Percentiles rank a stretch among this genome's conserved stretches.
Conservation (phyloP, 2,888 invertebrate species). For the Eustalomyia histrio region DNA sequence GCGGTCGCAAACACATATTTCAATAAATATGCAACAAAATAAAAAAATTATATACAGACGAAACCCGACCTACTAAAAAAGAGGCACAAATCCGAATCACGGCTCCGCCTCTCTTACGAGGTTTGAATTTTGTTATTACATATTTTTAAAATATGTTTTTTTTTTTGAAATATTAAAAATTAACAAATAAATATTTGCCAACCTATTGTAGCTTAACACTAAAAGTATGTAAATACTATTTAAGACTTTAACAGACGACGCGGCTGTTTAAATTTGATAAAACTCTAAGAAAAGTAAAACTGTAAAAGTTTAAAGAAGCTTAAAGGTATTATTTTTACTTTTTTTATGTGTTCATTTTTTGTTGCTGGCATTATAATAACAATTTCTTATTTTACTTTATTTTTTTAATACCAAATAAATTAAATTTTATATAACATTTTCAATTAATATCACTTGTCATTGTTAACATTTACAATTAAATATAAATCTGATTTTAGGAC, state of each 20-base stretch:
- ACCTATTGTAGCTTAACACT: background rate
- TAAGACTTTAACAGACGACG: slow-evolving; percentile 16
- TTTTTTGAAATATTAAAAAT: too few species aligned
- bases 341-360: background rate
- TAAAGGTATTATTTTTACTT: slow-evolving; percentile 18
- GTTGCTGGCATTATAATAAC: background rate
- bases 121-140: too few species aligned
- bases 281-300: slow-evolving; percentile 7
- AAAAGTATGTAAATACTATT: background rate
- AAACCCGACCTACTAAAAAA: too few species aligned
- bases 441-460: slow-evolving; percentile 29
- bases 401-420: background rate
- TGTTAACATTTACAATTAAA: slow-evolving; percentile 9
- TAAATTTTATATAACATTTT: background rate
- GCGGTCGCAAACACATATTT: too few species aligned
- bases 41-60: too few species aligned
- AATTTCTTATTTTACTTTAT: background rate
- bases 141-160: too few species aligned
- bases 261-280: slow-evolving; percentile 47
- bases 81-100: too few species aligned
- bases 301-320: slow-evolving; percentile 37
- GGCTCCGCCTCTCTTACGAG: too few species aligned
- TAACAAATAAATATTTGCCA: too few species aligned
- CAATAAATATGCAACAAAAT: too few species aligned
- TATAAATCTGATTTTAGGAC: slow-evolving; percentile 11